Percentiles rank a stretch among this genome's conserved stretches.
Evolutionary conservation across 2,797 vertebrate genomes (phyloP).

Genomic region (Xenops minutus): DNA sequence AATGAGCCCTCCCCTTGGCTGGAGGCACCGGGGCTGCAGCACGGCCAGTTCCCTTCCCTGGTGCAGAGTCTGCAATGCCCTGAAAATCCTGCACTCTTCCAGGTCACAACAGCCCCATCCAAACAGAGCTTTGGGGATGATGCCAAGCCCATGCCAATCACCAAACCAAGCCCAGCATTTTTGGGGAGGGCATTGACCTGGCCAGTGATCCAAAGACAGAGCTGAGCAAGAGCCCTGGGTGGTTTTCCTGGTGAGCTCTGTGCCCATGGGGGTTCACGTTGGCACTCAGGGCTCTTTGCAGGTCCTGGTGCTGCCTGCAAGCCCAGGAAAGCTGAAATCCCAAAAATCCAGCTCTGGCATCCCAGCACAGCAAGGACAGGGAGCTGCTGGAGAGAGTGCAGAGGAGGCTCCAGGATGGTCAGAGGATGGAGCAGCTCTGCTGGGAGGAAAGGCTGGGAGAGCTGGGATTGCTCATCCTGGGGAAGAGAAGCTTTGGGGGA

Average conservation of each 20-base stretch:
- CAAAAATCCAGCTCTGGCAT: background rate
- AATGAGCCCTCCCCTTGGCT: background rate
- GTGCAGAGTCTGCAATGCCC: background rate
- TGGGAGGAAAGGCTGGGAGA: background rate
- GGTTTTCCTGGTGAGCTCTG: background rate
- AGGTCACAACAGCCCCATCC: background rate
- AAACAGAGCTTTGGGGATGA: background rate
- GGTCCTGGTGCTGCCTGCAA: background rate
- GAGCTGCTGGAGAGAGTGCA: background rate
- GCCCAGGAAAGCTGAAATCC: background rate
- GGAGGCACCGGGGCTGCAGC: background rate
- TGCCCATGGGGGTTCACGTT: background rate
- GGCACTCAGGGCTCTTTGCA: background rate
- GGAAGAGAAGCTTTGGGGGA: background rate
- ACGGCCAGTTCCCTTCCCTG: background rate
- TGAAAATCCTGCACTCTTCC: background rate
- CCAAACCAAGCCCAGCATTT: background rate
- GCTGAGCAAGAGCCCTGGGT: background rate
- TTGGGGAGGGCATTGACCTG: background rate
- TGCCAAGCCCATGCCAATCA: background rate
- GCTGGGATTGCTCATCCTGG: background rate
- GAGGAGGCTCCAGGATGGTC: background rate
- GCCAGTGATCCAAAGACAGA: background rate
- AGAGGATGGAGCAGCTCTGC: background rate
- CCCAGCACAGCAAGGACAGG: background rate